Base-by-base conservation (phyloP, 2,888 invertebrate genomes). In the Leptinotarsa rubiginosa region DNA sequence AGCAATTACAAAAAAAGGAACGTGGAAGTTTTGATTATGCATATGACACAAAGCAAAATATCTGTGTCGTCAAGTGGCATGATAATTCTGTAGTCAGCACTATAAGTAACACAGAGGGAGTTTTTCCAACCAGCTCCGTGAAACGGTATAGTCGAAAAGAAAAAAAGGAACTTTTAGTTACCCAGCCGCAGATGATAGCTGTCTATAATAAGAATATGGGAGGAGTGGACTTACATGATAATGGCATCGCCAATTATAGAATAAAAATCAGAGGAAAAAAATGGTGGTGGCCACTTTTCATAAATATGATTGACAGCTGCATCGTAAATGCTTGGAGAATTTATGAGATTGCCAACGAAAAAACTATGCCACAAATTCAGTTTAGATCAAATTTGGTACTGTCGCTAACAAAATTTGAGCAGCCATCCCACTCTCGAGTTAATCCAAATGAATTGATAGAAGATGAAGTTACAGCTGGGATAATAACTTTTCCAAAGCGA, bases 231-330 rank as follows among this genome's bases (percentile, higher is more conserved):
- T 31, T 5, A 31, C 25, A 31, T 31, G 25, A 31, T 5, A 31
- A 31, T 31, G 25, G 5, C 25, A 31, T 31, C 25, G 25, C 25
- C 25, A 31, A 31, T 31, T 31, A 31, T 31, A 31, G 5, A 31
- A 31, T 31, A 31, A 31, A 31, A 31, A 31, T 31, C 25, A 73
- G 5, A 41, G 73, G 77, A 3, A 77, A 75, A 54, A 77, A 77
- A 64, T 77, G 75, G 71, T 77, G 73, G 73, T 73, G 73, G 70
- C 65, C 69, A 15, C 47, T 73, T n/a, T 73, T 73, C 52, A 47
- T 65, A 7, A 69, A 69, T 69, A 22, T 59, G 18, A 59, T 69
- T 54, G 69, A 59, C 47, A 18, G 69, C 49, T 18, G 22, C n/a
- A 25, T 41, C 41, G 69, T 69, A 59, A 69, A 69, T 59, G 31